phyloP scores from a whole-genome alignment of 2,113 vertebrate species.

The Pseudonaja textilis region DNA sequence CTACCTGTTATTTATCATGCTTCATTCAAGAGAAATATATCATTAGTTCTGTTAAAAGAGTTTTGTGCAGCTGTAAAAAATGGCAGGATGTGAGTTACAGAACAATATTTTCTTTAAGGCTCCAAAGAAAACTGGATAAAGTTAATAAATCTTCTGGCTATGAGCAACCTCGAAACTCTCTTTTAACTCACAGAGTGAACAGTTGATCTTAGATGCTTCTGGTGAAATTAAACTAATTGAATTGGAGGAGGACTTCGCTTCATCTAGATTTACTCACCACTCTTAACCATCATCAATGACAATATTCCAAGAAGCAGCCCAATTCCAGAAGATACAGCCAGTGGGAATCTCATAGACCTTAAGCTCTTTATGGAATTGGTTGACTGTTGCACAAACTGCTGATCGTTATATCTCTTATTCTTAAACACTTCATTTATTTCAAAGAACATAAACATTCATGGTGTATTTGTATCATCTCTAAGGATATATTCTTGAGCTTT shows the following conservation, averaged over 20 bases:
- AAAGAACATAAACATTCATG: not conserved
- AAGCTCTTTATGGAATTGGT: not conserved
- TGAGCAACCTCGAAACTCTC: conserved; percentile 50
- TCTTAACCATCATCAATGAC: conserved; percentile 41
- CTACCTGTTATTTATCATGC: conserved; percentile 9
- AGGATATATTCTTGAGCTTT: not conserved
- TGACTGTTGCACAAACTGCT: not conserved
- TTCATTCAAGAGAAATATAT: conserved; percentile 38
- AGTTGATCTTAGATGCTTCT: conserved; percentile 50
- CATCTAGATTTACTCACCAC: conserved; percentile 56
- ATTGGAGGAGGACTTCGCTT: conserved; percentile 21
- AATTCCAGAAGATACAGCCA: conserved; percentile 19
- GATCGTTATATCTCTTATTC: not conserved
- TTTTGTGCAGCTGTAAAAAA: conserved; percentile 55
- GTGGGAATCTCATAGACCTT: not conserved
- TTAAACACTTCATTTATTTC: not conserved
- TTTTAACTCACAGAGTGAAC: conserved; percentile 36
- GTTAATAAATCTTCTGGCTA: conserved; percentile 44
- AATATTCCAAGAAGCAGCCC: conserved; percentile 30
- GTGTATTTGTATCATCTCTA: not conserved
- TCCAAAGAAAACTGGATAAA: conserved; percentile 41
- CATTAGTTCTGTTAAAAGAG: conserved; percentile 48
- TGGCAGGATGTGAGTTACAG: conserved; percentile 13
- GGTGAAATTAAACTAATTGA: conserved; percentile 59
- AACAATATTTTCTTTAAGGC: conserved; percentile 36